Evolutionary conservation across 2,888 invertebrate species (phyloP).

Genomic region (Ophonus ardosiacus): DNA sequence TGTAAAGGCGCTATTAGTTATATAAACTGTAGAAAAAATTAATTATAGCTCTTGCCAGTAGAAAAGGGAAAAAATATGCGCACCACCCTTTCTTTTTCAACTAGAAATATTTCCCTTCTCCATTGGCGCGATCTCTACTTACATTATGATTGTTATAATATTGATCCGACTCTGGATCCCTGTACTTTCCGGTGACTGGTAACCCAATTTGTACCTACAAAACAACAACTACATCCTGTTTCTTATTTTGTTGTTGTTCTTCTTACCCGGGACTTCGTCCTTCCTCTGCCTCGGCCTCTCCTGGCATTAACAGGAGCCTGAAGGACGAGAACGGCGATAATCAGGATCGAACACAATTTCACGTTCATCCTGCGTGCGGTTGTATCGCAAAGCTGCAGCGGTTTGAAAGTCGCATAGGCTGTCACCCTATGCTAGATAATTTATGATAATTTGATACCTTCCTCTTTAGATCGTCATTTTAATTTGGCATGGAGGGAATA

Average conservation of each 20-base stretch:
- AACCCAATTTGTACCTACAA: conserved; percentile 88
- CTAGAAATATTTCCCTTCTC: too few species aligned
- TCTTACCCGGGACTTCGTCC: conserved; percentile 85
- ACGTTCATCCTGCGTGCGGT: conserved; percentile 19
- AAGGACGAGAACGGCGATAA: conserved; percentile 69
- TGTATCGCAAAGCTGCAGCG: background rate
- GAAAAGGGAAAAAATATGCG: too few species aligned
- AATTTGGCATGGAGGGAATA: conserved; percentile 36
- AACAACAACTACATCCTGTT: conserved; percentile 13
- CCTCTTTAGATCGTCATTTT: conserved; percentile 59
- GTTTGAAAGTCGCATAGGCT: background rate
- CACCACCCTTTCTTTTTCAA: too few species aligned
- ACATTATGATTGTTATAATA: conserved; percentile 94
- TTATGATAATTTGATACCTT: conserved; percentile 64
- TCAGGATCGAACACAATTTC: background rate
- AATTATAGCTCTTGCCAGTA: too few species aligned
- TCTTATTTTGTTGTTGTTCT: background rate
- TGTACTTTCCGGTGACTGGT: conserved; percentile 92
- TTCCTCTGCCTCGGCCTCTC: conserved; percentile 84
- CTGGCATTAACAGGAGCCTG: conserved; percentile 75
- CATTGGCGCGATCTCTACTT: conserved; percentile 72
- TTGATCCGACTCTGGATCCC: conserved; percentile 93
- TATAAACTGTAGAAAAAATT: too few species aligned
- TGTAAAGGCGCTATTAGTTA: too few species aligned
- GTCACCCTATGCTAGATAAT: conserved; percentile 59